Evolutionary conservation across 2,797 vertebrate genomes (phyloP), one percentile per base, ranked within the genome.

Genomic region (Tarsius wallacei): DNA sequence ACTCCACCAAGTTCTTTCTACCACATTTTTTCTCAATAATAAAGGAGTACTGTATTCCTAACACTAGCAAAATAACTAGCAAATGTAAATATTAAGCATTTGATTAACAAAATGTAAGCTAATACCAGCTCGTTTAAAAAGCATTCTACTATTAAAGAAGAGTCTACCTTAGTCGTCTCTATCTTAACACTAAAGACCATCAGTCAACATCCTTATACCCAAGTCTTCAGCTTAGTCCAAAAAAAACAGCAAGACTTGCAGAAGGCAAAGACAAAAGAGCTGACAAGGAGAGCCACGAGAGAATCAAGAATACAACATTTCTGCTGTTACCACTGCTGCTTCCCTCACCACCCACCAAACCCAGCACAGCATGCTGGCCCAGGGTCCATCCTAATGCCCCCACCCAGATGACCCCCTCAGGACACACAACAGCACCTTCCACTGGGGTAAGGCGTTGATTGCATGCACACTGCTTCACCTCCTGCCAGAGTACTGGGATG

Each of bases 271-370:
- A 28, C 28, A 78, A 89, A 61, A 90, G 42, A 87, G 13, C 9
- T 70, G 81, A 81, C 53, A 93, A 91, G 77, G 51, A 93, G 63
- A 89, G n/a, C 78, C 73, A 89, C 81, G 90, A 95, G 51, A 94
- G 17, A 90, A 83, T 59, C 84, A 92, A 95, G 59, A 87, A 80
- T 57, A 57, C 53, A 15, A 33, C 17, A 49, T 49, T 83, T 64
- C 36, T 64, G 19, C 76, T 78, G 21, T 33, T 22, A 33, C 51
- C 53, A 21, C 12, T 78, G 51, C 12, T 14, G 21, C 28, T 16
- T 3, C 73, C 22, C 51, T 1, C 10, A n/a, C 51, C 55, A 19
- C 76, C 49, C 76, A 55, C 51, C 21, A 78, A 78, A 78, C 19
- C 51, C 76, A 33, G 31, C 12, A 78, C 76, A 7, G 21, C n/a